phyloP scores from a whole-genome alignment of 2,888 invertebrate species.

The Caenorhabditis sp. region DNA sequence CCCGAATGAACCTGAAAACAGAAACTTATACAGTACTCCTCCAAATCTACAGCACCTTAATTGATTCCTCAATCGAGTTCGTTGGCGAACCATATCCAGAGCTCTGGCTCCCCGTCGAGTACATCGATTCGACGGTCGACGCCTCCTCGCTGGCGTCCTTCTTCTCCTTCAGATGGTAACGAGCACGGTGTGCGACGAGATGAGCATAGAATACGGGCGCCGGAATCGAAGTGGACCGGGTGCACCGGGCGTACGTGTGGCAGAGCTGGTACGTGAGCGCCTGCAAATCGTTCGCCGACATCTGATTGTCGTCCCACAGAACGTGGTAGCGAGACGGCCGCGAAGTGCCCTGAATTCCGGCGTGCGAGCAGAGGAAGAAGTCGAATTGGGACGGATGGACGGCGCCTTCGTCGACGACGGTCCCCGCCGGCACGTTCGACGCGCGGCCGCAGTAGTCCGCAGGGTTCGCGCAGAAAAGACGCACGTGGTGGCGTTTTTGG shows the following conservation, averaged over 20 bases:
- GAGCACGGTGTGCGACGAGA: conserved; percentile 97
- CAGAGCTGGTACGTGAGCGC: conserved; percentile 99
- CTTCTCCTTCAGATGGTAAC: conserved; percentile 81
- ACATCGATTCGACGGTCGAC: conserved; percentile 78
- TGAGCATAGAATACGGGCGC: conserved; percentile 99
- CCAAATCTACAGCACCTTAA: too few relatives aligned
- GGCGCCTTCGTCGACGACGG: conserved; percentile 98
- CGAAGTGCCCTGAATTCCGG: conserved; percentile 89
- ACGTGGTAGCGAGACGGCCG: conserved; percentile 99
- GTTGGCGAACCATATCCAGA: too few relatives aligned
- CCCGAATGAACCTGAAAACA: conserved; percentile 93
- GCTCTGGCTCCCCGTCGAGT: conserved; percentile 79
- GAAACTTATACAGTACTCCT: too few relatives aligned
- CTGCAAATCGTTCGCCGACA: conserved; percentile 98
- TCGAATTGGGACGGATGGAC: conserved; percentile 99
- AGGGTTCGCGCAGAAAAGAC: conserved; percentile 98
- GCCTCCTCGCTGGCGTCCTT: conserved; percentile 70
- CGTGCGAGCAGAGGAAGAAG: conserved; percentile 92
- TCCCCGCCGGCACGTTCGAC: conserved; percentile 99
- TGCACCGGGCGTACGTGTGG: conserved; percentile 99
- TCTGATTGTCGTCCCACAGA: conserved; percentile 99
- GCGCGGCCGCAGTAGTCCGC: conserved; percentile 96
- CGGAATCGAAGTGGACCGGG: conserved; percentile 98
- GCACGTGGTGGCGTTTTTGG: conserved; percentile 98
- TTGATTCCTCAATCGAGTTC: too few relatives aligned